Base-by-base conservation (phyloP, 1,140 invertebrate species). In the Rhopalosiphum padi region DNA sequence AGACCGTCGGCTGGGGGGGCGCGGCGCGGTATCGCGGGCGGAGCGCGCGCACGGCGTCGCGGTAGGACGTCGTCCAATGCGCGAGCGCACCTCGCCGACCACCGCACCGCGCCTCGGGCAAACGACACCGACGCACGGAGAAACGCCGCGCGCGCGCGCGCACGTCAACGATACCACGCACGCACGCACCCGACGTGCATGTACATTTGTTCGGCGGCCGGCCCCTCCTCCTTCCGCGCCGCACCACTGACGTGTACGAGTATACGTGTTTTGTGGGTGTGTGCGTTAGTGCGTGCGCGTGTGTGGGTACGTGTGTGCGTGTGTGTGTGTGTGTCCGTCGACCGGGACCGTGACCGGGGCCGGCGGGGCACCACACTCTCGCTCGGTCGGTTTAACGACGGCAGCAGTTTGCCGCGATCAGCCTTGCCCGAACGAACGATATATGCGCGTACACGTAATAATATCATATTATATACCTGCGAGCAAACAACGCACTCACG, bases 401-500 rank as follows among this genome's bases (percentile, higher is more conserved):
- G 93, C 93, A 90, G 93, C 94, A 60, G 86, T 90, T 35, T 46
- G 91, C 86, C 92, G 89, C 91, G 89, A 89, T 68, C 88, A 60
- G 94, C 91, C 87, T 46, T 43, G 37, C 23, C 46, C 60, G 55
- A 51, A 93, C 90, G 87, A 77, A 35, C 68, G 25, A 8, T 18
- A 35, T 25, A 15, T 43, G 35, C 21, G 48, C 48, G 87, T 22
- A n/a, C 25, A 25, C 85, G 46, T n/a, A n/a, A 8, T 25, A 41
- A 41, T 6, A 43, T 46, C 21, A 46, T 30, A 86, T 15, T 11
- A 86, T 37, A 37, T 35, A 83, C 77, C 77, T 35, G 35, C 37
- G 23, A 85, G 23, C 82, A n/a, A 15, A 87, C 18, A n/a, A 89
- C 46, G 2, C 21, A 35, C 35, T 51, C 87, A 21, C 87, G 15